These are phyloP conservation scores for Kradibia gibbosae DNA, from an alignment of 1,140 invertebrate species.

Conservation along the genomic window DNA sequence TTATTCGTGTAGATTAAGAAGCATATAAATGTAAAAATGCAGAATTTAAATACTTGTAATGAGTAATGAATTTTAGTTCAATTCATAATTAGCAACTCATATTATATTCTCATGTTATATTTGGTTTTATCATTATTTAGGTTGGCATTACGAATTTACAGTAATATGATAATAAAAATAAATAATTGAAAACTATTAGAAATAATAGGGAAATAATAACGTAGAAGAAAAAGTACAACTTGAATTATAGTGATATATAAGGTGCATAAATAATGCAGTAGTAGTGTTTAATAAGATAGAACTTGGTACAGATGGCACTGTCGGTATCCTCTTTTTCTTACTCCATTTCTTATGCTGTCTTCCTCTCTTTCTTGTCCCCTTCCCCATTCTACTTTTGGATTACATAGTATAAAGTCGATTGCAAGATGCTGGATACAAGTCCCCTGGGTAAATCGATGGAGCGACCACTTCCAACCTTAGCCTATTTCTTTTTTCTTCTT, in stretches of 20 bases:
- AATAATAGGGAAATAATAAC: background rate
- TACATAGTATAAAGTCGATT: conserved; percentile 42
- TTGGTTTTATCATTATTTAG: too few relatives aligned
- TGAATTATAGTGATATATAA: conserved; percentile 35
- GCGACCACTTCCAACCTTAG: conserved; percentile 44
- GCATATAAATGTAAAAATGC: too few relatives aligned
- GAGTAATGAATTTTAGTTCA: too few relatives aligned
- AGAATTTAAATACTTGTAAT: too few relatives aligned
- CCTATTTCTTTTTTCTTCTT: conserved; percentile 5
- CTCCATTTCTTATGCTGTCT: background rate
- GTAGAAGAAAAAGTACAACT: background rate
- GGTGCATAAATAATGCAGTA: conserved; percentile 29
- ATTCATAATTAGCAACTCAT: too few relatives aligned
- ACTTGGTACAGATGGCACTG: conserved; percentile 29
- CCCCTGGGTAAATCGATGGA: conserved; percentile 62
- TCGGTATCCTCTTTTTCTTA: background rate
- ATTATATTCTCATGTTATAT: too few relatives aligned
- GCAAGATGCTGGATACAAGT: conserved; percentile 56
- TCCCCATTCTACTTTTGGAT: background rate
- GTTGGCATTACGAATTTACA: too few relatives aligned
- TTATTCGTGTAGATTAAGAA: too few relatives aligned
- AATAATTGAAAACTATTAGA: too few relatives aligned
- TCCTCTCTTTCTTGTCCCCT: background rate
- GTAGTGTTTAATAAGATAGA: conserved; percentile 40
- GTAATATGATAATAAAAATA: too few relatives aligned